Evolutionary conservation across 2,888 invertebrate genomes (phyloP).

Genomic region (Nomada goodeniana): DNA sequence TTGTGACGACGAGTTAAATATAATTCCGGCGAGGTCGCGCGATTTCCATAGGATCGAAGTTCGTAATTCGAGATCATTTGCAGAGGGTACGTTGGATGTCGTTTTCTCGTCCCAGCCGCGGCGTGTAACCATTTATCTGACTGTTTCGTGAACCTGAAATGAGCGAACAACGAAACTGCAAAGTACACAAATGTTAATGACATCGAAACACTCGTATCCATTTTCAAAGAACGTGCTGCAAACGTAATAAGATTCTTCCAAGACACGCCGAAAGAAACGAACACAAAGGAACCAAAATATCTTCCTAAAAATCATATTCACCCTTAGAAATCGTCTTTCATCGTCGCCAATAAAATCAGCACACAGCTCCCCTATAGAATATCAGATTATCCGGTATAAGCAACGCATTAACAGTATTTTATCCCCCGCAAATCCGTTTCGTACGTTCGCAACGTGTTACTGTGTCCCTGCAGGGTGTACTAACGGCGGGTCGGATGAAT

Average conservation of each 20-base stretch:
- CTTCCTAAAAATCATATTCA: too few species aligned
- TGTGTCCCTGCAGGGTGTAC: neutral
- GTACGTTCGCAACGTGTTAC: neutral
- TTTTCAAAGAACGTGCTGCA: neutral
- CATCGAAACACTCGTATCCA: too few species aligned
- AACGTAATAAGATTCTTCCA: too few species aligned
- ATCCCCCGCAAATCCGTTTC: conserved; percentile 5
- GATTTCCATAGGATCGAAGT: conserved; percentile 2
- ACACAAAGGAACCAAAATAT: too few species aligned
- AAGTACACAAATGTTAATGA: neutral
- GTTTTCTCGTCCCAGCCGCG: conserved; percentile 80
- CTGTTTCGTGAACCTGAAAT: conserved; percentile 62
- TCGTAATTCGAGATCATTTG: conserved; percentile 25
- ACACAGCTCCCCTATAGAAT: neutral
- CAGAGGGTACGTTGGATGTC: conserved; percentile 43
- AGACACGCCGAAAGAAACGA: too few species aligned
- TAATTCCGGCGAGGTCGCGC: neutral
- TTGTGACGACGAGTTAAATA: neutral
- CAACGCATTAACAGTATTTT: conserved; percentile 19
- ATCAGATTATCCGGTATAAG: neutral
- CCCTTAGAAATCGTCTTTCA: too few species aligned
- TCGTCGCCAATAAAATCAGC: too few species aligned
- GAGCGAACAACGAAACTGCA: neutral
- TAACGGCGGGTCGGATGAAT: neutral
- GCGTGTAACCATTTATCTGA: conserved; percentile 76